A percentile compares a stretch with the other conserved stretches of the same genome.
Conservation (phyloP, 2,113 vertebrate species). For the Chiloscyllium plagiosum region DNA sequence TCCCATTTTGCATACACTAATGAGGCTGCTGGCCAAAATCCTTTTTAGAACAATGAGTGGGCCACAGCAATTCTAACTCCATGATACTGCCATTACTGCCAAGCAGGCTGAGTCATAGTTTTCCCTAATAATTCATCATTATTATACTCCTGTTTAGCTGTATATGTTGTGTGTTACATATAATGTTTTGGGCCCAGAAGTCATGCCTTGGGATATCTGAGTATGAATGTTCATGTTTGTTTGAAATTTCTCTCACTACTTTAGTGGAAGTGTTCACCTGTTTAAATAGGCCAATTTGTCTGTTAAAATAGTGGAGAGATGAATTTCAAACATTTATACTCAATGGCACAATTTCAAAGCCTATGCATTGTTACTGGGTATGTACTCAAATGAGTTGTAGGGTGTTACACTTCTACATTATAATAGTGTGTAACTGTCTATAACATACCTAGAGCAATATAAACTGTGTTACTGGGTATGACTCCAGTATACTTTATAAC, state of each 20-base stretch:
- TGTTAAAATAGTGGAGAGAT: background rate
- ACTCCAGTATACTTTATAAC: background rate
- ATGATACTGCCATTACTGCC: background rate
- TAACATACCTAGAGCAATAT: background rate
- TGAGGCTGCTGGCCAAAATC: background rate
- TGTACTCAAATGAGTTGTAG: background rate
- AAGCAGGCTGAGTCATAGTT: background rate
- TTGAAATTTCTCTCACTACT: background rate
- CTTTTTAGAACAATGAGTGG: background rate
- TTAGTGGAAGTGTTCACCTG: background rate
- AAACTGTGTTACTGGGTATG: background rate
- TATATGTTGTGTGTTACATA: background rate
- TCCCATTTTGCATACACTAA: background rate
- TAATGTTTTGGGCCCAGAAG: background rate
- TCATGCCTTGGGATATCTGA: background rate
- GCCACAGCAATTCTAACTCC: background rate
- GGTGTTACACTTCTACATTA: background rate
- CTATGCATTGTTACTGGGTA: background rate
- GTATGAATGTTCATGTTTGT: background rate
- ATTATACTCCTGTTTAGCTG: background rate
- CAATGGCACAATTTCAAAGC: background rate
- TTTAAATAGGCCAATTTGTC: background rate
- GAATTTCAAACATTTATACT: background rate
- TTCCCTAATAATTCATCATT: background rate
- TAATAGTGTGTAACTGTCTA: slow-evolving; percentile 2